A percentile compares a stretch with the other conserved stretches of the same genome.
Conservation (phyloP, 2,113 vertebrate genomes). For the Notiomystis cincta region DNA sequence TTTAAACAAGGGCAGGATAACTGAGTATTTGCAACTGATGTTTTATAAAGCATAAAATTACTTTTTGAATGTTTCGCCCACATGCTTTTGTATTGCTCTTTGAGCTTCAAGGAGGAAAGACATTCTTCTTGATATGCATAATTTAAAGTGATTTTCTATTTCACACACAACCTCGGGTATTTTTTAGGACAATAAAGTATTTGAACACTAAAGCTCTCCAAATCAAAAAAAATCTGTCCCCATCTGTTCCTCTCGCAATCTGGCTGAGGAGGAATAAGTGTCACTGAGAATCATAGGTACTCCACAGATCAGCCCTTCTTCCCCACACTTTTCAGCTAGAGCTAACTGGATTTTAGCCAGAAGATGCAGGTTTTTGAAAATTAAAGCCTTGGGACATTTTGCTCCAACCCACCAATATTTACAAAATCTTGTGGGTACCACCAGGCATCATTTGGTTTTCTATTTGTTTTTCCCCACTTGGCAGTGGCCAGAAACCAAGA, state of each 20-base stretch:
- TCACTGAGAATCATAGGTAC: background rate
- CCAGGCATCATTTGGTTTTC: background rate
- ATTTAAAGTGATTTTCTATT: slow-evolving; percentile 28
- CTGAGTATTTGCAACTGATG: slow-evolving; percentile 19
- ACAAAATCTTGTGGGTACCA: background rate
- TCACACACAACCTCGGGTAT: background rate
- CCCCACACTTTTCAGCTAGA: background rate
- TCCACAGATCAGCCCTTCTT: background rate
- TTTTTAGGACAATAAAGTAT: background rate
- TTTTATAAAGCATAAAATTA: slow-evolving; percentile 41
- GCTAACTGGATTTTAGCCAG: background rate
- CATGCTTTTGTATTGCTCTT: background rate
- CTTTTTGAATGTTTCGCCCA: slow-evolving; percentile 12
- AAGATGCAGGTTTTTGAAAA: background rate
- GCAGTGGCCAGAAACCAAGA: background rate
- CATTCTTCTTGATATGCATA: slow-evolving; percentile 12
- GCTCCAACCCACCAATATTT: background rate
- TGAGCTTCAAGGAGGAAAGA: slow-evolving; percentile 2
- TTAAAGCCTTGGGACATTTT: background rate
- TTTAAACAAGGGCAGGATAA: slow-evolving; percentile 24
- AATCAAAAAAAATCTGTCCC: background rate
- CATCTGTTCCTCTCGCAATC: background rate
- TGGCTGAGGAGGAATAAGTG: background rate
- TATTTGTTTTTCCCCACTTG: background rate
- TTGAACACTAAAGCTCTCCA: background rate